Evolutionary conservation across 2,888 invertebrate genomes (phyloP), one percentile per base, ranked within the genome.

Genomic region (Selenia dentaria): DNA sequence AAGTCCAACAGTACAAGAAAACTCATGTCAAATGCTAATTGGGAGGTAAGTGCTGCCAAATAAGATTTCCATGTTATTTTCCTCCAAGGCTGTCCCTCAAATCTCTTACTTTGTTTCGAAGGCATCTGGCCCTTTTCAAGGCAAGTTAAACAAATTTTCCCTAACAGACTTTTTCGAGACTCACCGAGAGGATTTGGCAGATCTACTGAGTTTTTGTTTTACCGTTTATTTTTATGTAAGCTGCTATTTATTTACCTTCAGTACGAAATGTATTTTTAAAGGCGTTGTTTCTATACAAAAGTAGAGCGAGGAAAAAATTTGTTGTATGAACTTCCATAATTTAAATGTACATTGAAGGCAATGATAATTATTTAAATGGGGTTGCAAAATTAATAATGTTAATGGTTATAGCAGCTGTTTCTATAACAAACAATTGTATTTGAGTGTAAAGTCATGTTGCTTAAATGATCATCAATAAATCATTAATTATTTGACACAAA

Each of bases 121-220:
- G 72, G 72, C 33, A 38, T 76, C 68, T 78, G 73, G 73, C 79
- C 83, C 74, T 82, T 83, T 83, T 84, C 79, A 82, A 79, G 74
- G 79, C 57, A 68, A 81, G 79, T 82, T 86, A 84, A 84, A 82
- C 82, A 85, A 84, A 85, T 87, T 86, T 84, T 65, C 77, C 69
- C 68, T 79, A 85, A 85, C 79, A 83, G 85, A 82, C 80, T 84
- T 83, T 79, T 71, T 73, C 68, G 76, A 73, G 80, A 74, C 76
- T 79, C 79, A 78, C 77, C 78, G 81, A 58, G 67, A 75, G 84
- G 84, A 84, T 87, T 86, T 83, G 67, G 55, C 67, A 78, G 83
- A 84, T 82, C 74, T 78, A 74, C 76, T 71, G 72, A 80, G 68
- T 75, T 80, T 80, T 74, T 74, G 78, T 79, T 82, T 83, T 83